Percentiles rank a stretch among this genome's conserved stretches.
Evolutionary conservation across 2,888 invertebrate species (phyloP).

Genomic region (Hoplodrina blanda): DNA sequence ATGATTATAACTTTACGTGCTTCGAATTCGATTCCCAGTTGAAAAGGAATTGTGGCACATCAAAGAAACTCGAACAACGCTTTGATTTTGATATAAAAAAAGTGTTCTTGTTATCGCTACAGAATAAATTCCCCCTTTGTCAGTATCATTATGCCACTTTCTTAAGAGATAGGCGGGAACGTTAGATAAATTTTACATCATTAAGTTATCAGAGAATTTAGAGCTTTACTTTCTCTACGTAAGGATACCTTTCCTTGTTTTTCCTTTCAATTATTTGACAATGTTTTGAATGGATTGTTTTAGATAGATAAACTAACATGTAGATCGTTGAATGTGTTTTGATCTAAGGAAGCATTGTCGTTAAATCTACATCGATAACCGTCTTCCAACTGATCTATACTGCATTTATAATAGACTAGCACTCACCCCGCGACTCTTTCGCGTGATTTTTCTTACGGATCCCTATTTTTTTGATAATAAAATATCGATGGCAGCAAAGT

Average conservation of each 20-base stretch:
- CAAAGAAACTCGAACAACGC: conserved; percentile 84
- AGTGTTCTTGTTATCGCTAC: conserved; percentile 84
- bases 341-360: not conserved
- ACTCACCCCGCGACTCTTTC: too few relatives aligned
- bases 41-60: conserved; percentile 82
- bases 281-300: conserved; percentile 32
- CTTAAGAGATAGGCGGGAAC: conserved; percentile 61
- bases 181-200: conserved; percentile 63
- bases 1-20: conserved; percentile 89
- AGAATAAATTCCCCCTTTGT: conserved; percentile 76
- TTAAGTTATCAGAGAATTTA: conserved; percentile 56
- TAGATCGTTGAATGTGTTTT: conserved; percentile 3
- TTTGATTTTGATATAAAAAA: conserved; percentile 85
- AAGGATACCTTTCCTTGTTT: conserved; percentile 35
- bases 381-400: not conserved
- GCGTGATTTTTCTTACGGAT: too few relatives aligned
- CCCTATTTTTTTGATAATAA: too few relatives aligned
- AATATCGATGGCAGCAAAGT: too few relatives aligned
- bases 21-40: conserved; percentile 79
- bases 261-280: conserved; percentile 24
- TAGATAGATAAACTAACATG: conserved; percentile 10
- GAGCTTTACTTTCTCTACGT: conserved; percentile 31
- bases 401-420: too few relatives aligned
- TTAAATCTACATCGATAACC: not conserved
- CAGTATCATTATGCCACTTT: conserved; percentile 72